A percentile compares a stretch with the other conserved stretches of the same genome.
phyloP scores from a whole-genome alignment of 2,113 vertebrate genomes.

The Cavia porcellus region DNA sequence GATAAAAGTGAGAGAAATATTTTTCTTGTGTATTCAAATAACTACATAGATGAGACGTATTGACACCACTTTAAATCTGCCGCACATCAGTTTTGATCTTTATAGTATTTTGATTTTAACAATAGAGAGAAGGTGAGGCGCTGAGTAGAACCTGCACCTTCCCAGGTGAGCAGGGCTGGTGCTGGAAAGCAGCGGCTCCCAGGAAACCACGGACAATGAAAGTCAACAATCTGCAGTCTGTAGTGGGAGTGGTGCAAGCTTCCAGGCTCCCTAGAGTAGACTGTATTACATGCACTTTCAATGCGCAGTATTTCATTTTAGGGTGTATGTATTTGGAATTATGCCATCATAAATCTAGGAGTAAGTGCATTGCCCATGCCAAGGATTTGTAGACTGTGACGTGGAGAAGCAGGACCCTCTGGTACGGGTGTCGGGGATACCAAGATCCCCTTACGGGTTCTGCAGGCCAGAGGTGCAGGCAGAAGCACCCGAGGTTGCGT shows the following conservation, averaged over 20 bases:
- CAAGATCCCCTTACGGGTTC: neutral
- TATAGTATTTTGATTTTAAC: neutral
- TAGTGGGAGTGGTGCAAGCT: rapidly evolving
- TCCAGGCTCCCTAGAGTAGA: neutral
- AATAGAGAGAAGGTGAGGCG: neutral
- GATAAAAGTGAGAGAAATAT: neutral
- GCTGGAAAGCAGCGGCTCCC: neutral
- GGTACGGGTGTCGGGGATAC: neutral
- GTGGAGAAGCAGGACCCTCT: neutral
- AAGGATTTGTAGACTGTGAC: neutral
- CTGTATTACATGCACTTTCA: neutral
- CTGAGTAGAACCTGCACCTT: neutral
- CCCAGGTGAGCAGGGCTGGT: neutral
- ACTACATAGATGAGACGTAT: neutral
- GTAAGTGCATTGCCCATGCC: neutral
- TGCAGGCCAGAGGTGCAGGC: neutral
- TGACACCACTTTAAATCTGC: neutral
- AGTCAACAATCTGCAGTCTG: neutral
- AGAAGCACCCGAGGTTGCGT: too few relatives aligned
- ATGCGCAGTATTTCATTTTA: neutral
- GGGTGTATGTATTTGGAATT: neutral
- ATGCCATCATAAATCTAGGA: neutral
- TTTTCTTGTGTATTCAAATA: neutral
- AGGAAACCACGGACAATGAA: neutral
- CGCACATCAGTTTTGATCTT: neutral